Evolutionary conservation across 2,797 vertebrate species (phyloP).

Genomic region (Pteropus rufus): DNA sequence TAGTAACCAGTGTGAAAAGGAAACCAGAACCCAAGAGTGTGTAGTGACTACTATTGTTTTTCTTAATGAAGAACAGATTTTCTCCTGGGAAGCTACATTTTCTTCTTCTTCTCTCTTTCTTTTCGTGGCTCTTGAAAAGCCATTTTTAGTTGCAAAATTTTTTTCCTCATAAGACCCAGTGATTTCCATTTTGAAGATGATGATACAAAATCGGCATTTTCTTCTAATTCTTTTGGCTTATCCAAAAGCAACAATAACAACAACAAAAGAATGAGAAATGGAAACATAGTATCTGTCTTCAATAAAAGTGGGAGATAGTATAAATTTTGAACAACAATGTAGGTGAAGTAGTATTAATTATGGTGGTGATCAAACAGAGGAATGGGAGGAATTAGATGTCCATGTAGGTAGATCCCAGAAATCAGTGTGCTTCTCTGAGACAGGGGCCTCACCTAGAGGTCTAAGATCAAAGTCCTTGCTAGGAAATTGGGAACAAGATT

Average conservation of each 20-base stretch:
- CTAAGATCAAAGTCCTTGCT: not conserved
- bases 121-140: not conserved
- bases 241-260: not conserved
- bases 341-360: not conserved
- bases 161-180: not conserved
- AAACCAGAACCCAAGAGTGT: not conserved
- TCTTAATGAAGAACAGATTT: conserved; percentile 16
- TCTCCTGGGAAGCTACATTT: not conserved
- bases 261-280: not conserved
- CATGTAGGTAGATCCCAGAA: not conserved
- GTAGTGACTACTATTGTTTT: not conserved
- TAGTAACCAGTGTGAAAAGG: not conserved
- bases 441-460: not conserved
- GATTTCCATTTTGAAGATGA: not conserved
- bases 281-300: not conserved
- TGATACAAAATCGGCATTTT: not conserved
- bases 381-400: not conserved
- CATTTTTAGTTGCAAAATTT: not conserved
- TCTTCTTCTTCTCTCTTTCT: not conserved
- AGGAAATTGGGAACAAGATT: not conserved
- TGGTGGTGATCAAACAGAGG: not conserved
- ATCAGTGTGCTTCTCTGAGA: not conserved
- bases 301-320: not conserved
- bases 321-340: not conserved
- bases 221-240: not conserved